A percentile compares a stretch with the other conserved stretches of the same genome.
Evolutionary conservation across 2,888 invertebrate genomes (phyloP).

Genomic region (Neuroscelio doddi): DNA sequence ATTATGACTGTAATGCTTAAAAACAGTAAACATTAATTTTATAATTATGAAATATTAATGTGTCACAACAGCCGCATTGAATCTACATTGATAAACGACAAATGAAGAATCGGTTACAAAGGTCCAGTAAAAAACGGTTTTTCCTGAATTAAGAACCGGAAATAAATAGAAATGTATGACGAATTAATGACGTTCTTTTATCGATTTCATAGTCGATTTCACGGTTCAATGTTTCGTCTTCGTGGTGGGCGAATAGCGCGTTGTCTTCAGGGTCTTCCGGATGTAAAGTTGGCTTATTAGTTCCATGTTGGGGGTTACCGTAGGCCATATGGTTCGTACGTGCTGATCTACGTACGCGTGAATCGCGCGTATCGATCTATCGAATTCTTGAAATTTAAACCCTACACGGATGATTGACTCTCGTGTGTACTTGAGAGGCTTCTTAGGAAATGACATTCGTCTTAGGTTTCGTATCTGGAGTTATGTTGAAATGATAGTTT

Average conservation of each 20-base stretch:
- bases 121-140: no score
- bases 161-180: conserved; percentile 20
- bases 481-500: no score
- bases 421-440: conserved; percentile 52
- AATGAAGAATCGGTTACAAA: no score
- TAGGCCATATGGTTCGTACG: conserved; percentile 42
- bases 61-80: no score
- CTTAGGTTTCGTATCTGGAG: conserved; percentile 40
- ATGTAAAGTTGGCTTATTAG: conserved; percentile 42
- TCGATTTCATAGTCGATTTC: conserved; percentile 44
- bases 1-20: no score
- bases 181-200: conserved; percentile 32
- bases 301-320: conserved; percentile 46
- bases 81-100: no score
- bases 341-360: conserved; percentile 41
- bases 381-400: conserved; percentile 63
- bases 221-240: conserved; percentile 41
- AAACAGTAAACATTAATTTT: no score
- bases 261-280: conserved; percentile 39
- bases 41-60: no score
- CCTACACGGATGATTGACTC: conserved; percentile 55
- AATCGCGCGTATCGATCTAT: conserved; percentile 55
- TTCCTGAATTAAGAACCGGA: conserved; percentile 21
- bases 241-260: conserved; percentile 25
- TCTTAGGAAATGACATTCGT: conserved; percentile 53